phyloP scores from a whole-genome alignment of 2,113 vertebrate species.

The Bombycilla garrulus region DNA sequence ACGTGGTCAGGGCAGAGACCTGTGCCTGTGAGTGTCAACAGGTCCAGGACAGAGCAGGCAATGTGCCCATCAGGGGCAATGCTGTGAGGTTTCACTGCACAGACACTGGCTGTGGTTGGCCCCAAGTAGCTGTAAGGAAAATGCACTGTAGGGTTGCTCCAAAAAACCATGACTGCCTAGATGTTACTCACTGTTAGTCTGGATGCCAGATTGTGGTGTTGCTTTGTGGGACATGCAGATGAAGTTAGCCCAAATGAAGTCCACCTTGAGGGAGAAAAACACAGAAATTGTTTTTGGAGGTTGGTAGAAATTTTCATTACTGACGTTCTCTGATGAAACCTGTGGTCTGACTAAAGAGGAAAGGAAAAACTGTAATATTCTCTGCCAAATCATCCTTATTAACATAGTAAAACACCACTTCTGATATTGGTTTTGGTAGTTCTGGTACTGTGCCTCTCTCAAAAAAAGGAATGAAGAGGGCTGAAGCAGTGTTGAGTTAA shows the following conservation, averaged over 20 bases:
- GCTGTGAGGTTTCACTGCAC: neutral
- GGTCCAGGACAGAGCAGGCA: neutral
- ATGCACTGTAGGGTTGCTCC: fast-evolving
- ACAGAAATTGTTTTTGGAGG: neutral
- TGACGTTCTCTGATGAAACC: neutral
- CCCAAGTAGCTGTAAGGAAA: neutral
- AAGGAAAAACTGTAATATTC: neutral
- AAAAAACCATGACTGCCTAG: neutral
- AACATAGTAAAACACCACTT: neutral
- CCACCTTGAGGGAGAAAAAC: neutral
- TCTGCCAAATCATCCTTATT: neutral
- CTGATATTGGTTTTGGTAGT: neutral
- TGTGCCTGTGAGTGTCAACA: neutral
- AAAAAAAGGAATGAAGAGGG: neutral
- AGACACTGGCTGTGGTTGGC: neutral
- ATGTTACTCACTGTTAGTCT: neutral
- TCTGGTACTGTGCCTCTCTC: neutral
- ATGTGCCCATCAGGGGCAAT: fast-evolving
- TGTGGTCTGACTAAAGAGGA: neutral
- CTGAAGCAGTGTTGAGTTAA: neutral
- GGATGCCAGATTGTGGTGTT: neutral
- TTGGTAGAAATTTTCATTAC: neutral
- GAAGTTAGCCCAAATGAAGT: neutral
- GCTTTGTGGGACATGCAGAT: neutral
- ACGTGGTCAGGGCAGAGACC: neutral